Evolutionary conservation across 2,113 vertebrate species (phyloP).

Genomic region (Serilophus lunatus): DNA sequence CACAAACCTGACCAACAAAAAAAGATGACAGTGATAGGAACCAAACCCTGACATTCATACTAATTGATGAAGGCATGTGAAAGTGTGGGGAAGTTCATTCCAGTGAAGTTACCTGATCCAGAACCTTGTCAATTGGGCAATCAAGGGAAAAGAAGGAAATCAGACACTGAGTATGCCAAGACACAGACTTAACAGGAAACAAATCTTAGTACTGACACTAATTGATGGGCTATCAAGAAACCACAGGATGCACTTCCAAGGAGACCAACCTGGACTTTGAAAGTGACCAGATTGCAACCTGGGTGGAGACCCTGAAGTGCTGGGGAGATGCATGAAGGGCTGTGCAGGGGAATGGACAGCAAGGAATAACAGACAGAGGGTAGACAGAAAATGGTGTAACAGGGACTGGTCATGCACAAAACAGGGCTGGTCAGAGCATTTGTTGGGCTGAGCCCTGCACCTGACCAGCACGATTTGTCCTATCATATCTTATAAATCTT

Average conservation of each 20-base stretch:
- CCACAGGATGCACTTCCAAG: neutral
- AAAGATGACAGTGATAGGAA: neutral
- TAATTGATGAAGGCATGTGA: neutral
- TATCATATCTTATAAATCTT: neutral
- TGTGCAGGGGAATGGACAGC: neutral
- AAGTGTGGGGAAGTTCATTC: neutral
- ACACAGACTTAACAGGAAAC: neutral
- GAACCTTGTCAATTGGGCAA: neutral
- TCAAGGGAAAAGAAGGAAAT: neutral
- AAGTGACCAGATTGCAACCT: neutral
- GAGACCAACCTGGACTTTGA: neutral
- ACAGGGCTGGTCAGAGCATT: neutral
- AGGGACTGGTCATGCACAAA: neutral
- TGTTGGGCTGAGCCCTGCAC: neutral
- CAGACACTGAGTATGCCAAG: neutral
- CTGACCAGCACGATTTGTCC: neutral
- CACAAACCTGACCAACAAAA: neutral
- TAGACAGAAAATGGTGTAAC: neutral
- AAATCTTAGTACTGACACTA: neutral
- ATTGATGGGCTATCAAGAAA: neutral
- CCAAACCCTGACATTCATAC: neutral
- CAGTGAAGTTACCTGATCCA: neutral
- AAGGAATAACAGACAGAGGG: neutral
- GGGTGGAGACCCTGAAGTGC: rapidly evolving
- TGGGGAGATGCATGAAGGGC: neutral